Evolutionary conservation across 2,113 vertebrate species (phyloP).

Genomic region (Chelonoidis abingdonii): DNA sequence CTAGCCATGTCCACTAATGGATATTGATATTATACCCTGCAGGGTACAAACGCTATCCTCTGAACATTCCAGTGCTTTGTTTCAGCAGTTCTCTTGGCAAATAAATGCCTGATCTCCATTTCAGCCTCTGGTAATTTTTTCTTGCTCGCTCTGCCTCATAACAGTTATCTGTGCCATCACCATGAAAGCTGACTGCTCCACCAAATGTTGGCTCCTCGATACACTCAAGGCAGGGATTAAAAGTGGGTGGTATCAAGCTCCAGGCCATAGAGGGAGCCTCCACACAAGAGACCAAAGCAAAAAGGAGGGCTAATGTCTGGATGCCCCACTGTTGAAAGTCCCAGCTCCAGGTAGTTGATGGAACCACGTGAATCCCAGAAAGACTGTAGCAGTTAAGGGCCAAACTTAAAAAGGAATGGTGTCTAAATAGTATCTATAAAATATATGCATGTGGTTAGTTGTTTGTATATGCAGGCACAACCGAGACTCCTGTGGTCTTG

Average conservation of each 20-base stretch:
- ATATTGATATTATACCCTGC: background rate
- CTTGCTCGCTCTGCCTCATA: background rate
- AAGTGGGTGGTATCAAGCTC: background rate
- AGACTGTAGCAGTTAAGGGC: background rate
- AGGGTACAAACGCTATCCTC: background rate
- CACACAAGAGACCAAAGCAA: background rate
- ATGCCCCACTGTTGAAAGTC: background rate
- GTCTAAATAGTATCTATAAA: background rate
- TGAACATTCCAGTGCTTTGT: background rate
- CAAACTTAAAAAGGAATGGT: background rate
- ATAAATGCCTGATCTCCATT: background rate
- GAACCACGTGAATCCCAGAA: background rate
- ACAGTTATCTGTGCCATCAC: background rate
- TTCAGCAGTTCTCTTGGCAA: background rate
- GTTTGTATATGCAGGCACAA: background rate
- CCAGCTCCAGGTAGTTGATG: background rate
- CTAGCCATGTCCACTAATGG: background rate
- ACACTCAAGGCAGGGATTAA: background rate
- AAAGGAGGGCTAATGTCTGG: background rate
- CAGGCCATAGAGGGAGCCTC: background rate
- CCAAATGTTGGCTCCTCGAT: background rate
- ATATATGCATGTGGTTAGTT: background rate
- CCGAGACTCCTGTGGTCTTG: background rate
- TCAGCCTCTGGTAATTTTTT: fast-evolving
- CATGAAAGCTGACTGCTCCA: background rate